These are phyloP conservation scores for Kryphioiulus occultus DNA, from an alignment of 2,888 invertebrate species.

Conservation along the genomic window DNA sequence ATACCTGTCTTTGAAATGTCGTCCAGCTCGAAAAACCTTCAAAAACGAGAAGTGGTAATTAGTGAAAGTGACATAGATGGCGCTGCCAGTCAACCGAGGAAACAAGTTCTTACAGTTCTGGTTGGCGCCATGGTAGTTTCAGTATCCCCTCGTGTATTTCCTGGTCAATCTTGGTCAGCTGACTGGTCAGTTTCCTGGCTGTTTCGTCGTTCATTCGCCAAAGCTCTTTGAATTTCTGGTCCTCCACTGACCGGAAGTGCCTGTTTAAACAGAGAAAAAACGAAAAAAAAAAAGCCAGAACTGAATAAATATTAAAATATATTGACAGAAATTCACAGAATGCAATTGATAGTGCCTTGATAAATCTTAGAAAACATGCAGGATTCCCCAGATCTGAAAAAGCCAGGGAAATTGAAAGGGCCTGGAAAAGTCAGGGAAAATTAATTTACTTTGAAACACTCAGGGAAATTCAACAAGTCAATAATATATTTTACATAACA, in stretches of 20 bases:
- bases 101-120: neutral
- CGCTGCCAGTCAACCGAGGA: neutral
- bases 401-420: too few species aligned
- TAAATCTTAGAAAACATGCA: too few species aligned
- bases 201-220: constrained; percentile 48
- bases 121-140: neutral
- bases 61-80: neutral
- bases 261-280: neutral
- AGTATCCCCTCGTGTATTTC: constrained; percentile 31
- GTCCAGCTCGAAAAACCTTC: neutral
- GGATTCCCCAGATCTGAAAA: too few species aligned
- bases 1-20: neutral
- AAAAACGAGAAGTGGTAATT: neutral
- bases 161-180: constrained; percentile 28
- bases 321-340: too few species aligned
- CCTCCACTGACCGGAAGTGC: constrained; percentile 29
- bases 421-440: too few species aligned
- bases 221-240: constrained; percentile 43
- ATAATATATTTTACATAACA: too few species aligned
- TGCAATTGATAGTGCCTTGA: too few species aligned
- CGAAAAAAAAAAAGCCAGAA: neutral
- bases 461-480: too few species aligned
- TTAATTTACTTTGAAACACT: too few species aligned
- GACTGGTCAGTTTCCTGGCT: neutral
- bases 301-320: neutral